Evolutionary conservation across 1,140 invertebrate species (phyloP).

Genomic region (Lerema accius): DNA sequence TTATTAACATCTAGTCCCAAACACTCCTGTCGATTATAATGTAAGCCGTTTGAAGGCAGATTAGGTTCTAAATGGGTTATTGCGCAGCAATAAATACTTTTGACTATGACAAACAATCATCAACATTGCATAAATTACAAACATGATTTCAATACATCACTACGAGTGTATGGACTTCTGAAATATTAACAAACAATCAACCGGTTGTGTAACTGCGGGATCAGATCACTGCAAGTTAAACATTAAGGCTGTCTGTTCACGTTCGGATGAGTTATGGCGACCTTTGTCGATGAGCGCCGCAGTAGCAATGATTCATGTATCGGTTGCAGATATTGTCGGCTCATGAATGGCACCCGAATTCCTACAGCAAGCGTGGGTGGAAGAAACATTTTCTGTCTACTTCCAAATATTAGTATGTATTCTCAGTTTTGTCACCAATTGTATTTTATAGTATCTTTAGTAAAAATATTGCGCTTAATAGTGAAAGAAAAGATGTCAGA

Average conservation of each 20-base stretch:
- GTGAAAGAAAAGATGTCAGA: no score
- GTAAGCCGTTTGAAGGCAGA: no score
- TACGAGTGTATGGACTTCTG: background rate
- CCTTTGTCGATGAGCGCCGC: slow-evolving; percentile 35
- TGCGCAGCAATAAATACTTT: no score
- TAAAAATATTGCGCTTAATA: no score
- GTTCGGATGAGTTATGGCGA: slow-evolving; percentile 45
- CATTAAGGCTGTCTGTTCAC: slow-evolving; percentile 42
- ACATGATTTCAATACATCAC: background rate
- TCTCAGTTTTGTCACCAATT: background rate
- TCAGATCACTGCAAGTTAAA: slow-evolving; percentile 38
- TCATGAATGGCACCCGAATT: slow-evolving; percentile 13
- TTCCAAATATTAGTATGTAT: background rate
- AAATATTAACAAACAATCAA: background rate
- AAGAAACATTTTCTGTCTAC: background rate
- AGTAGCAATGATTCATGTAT: slow-evolving; percentile 17
- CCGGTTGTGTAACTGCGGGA: background rate
- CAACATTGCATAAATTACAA: background rate
- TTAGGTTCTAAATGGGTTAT: no score
- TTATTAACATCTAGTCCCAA: no score
- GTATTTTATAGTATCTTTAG: no score
- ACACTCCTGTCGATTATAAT: no score
- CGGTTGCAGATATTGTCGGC: slow-evolving; percentile 2
- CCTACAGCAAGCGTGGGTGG: background rate
- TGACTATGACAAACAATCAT: no score